Base-by-base conservation (phyloP, 2,888 invertebrate species). In the Drosophila koepferae region DNA sequence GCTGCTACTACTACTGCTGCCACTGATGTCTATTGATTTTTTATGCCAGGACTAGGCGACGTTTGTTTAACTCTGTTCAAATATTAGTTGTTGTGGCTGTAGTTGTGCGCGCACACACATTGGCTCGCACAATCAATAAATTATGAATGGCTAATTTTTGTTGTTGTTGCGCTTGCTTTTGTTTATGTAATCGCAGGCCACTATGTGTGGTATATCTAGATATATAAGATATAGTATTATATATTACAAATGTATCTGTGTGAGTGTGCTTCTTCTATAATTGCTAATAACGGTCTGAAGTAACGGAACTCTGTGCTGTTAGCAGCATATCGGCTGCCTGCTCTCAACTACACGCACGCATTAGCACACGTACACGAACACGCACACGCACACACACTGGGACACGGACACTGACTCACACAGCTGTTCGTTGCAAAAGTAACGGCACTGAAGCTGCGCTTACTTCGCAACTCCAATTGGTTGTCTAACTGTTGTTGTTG, bases 81-180 rank as follows among this genome's bases (percentile, higher is more conserved):
- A 68, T 75, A 60, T 56, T 56, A 38, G 60, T 38, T 75, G 38
- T 44, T 49, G 60, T 46, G 46, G 46, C 23, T 55, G 48, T 51
- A 59, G 43, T 28, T 49, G 60, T 48, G 56, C 56, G 23, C 46
- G 43, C 41, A 61, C 59, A 59, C 43, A 60, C 59, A 62, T 59
- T 53, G 64, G 56, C 62, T 53, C 63, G 51, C 80, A 60, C 74
- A 74, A 80, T 80, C 80, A 82, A 80, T 80, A 80, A 82, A 82
- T 80, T 75, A 82, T 79, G 82, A 79, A 74, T 82, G 79, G 74
- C 79, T 70, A 79, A 79, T 67, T 73, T 61, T 44, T 41, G 72
- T 72, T 72, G 72, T 64, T 72, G 49, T 60, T 51, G 53, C 53
- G 28, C 14, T 44, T 63, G 46, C 56, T 28, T 34, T 53, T n/a